Conservation (phyloP, 2,113 vertebrate species). For the Cyprinodon tularosa region DNA sequence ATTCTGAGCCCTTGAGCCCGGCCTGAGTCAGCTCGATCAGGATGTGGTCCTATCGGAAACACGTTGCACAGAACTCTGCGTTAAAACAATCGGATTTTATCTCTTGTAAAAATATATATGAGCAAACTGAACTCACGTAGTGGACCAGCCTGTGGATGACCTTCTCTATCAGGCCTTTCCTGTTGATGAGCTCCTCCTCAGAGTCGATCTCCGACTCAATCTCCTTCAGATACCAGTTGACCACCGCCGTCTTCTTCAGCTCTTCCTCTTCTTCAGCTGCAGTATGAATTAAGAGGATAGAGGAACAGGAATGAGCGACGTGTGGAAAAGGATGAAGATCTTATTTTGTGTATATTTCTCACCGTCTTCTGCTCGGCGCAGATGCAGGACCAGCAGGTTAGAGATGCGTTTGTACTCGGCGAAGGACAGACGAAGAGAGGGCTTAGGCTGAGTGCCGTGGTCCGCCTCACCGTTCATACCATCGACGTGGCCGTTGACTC, state of each 20-base stretch:
- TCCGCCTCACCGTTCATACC: constrained; percentile 76
- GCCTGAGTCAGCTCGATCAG: constrained; percentile 92
- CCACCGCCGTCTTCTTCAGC: constrained; percentile 89
- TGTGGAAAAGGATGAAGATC: too few species aligned
- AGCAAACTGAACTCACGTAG: constrained; percentile 84
- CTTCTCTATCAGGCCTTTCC: constrained; percentile 93
- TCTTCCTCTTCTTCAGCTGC: constrained; percentile 89
- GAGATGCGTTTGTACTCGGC: constrained; percentile 92
- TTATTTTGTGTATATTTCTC: neutral
- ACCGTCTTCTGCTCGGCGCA: constrained; percentile 93
- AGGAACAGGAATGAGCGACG: too few species aligned
- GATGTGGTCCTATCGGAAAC: constrained; percentile 88
- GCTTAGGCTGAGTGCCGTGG: constrained; percentile 76
- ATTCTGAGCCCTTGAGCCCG: constrained; percentile 83
- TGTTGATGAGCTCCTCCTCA: constrained; percentile 93
- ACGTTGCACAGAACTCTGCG: neutral
- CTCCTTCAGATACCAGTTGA: constrained; percentile 99
- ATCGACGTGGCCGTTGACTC: constrained; percentile 74
- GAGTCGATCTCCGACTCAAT: constrained; percentile 97
- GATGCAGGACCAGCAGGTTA: constrained; percentile 93
- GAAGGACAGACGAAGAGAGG: constrained; percentile 89
- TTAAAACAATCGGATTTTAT: neutral
- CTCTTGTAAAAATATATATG: neutral
- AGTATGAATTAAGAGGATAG: neutral
- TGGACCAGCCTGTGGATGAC: constrained; percentile 93